Base-by-base conservation (phyloP, 2,888 invertebrate species). In the Agrochola lychnidis region DNA sequence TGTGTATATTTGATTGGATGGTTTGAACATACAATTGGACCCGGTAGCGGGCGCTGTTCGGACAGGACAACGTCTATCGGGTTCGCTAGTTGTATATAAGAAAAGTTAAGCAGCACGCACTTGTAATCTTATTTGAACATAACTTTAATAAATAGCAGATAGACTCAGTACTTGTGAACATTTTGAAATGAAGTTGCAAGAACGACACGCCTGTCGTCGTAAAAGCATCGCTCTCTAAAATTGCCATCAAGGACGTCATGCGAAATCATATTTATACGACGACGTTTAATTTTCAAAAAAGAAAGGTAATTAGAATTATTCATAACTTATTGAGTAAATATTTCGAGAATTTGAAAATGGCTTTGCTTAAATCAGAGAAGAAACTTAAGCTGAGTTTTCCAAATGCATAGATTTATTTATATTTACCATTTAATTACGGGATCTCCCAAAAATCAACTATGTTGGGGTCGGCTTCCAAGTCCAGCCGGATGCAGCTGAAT, bases 81-180 rank as follows among this genome's bases (percentile, higher is more conserved):
- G 30, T 30, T 2, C 30, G 30, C 30, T 30, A 30, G 30, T 42
- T 71, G 69, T 48, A 48, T 48, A 30, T 56, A 48, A n/a, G n/a
- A n/a, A n/a, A 53, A 76, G 25, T 76, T 64, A n/a, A 69, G 30
- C 19, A 42, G 25, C n/a, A 48, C 14, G 22, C n/a, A 76, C 10
- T 64, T 56, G 57, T 25, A 48, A 19, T 42, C 1, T 51, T 59
- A 62, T 48, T 66, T 53, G 45, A 70, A 70, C 12, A 19, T 48
- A 73, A 59, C 48, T 61, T 51, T 59, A 25, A 30, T 59, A 25
- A 30, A 79, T 51, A 67, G 25, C 30, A 51, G 42, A 36, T n/a
- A 36, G n/a, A 51, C 12, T 61, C 22, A 48, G 68, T 79, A 61
- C 51, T 45, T 67, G 22, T 56, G 2, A 67, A 42, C 10, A 59